phyloP scores from a whole-genome alignment of 2,888 invertebrate species.

The Mimachlamys varia region DNA sequence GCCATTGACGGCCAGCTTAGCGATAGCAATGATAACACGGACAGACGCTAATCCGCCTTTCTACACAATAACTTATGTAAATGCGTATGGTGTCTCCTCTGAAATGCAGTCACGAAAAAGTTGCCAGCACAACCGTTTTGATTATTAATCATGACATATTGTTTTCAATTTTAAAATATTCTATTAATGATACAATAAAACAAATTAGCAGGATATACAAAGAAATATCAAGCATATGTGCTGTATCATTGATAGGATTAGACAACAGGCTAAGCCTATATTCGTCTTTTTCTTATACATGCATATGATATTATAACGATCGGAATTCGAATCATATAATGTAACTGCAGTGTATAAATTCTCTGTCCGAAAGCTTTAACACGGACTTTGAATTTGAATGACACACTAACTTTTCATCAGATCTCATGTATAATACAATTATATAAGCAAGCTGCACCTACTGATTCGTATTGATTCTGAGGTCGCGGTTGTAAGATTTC shows the following conservation, averaged over 20 bases:
- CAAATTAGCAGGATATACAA: no score
- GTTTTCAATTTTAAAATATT: no score
- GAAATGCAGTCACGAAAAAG: background rate
- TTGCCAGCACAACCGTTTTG: no score
- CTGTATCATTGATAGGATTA: no score
- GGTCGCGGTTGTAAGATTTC: background rate
- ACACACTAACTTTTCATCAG: background rate
- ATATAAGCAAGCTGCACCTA: background rate
- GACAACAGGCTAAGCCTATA: no score
- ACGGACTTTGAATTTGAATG: background rate
- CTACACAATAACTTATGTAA: background rate
- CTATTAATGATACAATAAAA: no score
- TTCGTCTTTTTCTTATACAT: no score
- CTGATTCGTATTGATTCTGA: background rate
- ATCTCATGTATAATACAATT: background rate
- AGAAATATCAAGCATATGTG: no score
- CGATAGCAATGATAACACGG: background rate
- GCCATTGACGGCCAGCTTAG: background rate
- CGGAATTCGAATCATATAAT: no score
- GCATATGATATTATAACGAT: no score
- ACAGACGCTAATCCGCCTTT: background rate
- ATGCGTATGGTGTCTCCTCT: background rate
- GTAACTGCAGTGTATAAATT: no score
- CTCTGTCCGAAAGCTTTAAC: background rate
- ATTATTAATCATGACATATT: no score